Conservation (phyloP, 2,888 invertebrate genomes). For the Brenthis hecate region DNA sequence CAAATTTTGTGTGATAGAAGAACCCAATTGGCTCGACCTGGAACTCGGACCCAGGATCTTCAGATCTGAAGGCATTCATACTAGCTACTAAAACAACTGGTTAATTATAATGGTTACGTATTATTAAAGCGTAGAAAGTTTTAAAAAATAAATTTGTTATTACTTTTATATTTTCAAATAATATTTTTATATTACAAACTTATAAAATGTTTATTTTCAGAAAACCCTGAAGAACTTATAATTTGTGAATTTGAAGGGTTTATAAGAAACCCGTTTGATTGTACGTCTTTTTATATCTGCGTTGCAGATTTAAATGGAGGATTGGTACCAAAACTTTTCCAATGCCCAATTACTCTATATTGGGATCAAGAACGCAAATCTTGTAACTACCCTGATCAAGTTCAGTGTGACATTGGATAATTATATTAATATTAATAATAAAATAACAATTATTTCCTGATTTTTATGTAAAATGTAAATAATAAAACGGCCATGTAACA, state of each 20-base stretch:
- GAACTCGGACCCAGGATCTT: no score
- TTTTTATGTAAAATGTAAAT: no score
- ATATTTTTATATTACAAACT: no score
- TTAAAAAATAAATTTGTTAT: no score
- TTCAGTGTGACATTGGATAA: conserved; percentile 13
- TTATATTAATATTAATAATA: neutral
- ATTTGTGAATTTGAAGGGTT: conserved; percentile 25
- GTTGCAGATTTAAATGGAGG: conserved; percentile 1
- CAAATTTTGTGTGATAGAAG: no score
- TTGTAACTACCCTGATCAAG: conserved; percentile 29
- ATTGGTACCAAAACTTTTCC: conserved; percentile 6
- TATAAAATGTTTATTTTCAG: conserved; percentile 10
- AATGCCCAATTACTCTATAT: conserved; percentile 27
- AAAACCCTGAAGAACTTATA: conserved; percentile 4
- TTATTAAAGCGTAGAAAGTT: no score
- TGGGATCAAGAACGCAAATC: conserved; percentile 27
- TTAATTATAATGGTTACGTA: no score
- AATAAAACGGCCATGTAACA: no score
- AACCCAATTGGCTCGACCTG: no score
- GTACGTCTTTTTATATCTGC: conserved; percentile 32
- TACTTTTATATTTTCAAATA: no score
- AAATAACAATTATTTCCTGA: neutral
- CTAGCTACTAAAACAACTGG: no score
- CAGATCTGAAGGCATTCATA: no score
- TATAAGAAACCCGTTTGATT: conserved; percentile 23